Base-by-base conservation (phyloP, 2,888 invertebrate genomes). In the Noctua janthe region DNA sequence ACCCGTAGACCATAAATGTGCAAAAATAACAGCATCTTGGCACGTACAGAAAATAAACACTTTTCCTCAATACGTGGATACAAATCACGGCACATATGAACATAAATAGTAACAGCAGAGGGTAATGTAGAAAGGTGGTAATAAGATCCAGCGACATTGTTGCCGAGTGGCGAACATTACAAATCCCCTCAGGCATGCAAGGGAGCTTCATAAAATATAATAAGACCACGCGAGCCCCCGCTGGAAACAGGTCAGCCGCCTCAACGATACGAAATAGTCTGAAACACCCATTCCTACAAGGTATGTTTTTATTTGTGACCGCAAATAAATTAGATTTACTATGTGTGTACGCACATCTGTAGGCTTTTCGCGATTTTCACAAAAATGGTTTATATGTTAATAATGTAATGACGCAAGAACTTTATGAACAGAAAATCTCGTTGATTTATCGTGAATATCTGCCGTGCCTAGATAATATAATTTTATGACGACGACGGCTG, bases 141-240 rank as follows among this genome's bases (percentile, higher is more conserved):
- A 95, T 95, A 94, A 94, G 94, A 94, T 92, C 94, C 90, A 92
- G 91, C 90, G 91, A 93, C 92, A 92, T 94, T 94, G 92, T 90
- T 89, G 90, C 90, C 91, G 92, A 94, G 92, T 92, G 94, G 92
- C 91, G 91, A 92, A 92, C 92, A 93, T 94, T 94, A 95, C 93
- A 91, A 91, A 91, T 91, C 92, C 93, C 93, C 93, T 92, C 91
- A 92, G 93, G 93, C 93, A 92, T 94, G 93, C 93, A 93, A 90
- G 92, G 92, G 92, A 90, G 93, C 92, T 92, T 94, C 95, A 95
- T 96, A 96, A 96, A 96, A 96, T 96, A 96, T 96, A 96, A 96
- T 95, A 95, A 96, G 95, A 94, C 93, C 93, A 94, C 93, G 92
- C 84, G 86, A 92, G 86, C 90, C 92, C 91, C 91, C 92, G 91